These are phyloP conservation scores for Tetragnatha montana DNA, from an alignment of 2,888 invertebrate species.

Conservation along the genomic window DNA sequence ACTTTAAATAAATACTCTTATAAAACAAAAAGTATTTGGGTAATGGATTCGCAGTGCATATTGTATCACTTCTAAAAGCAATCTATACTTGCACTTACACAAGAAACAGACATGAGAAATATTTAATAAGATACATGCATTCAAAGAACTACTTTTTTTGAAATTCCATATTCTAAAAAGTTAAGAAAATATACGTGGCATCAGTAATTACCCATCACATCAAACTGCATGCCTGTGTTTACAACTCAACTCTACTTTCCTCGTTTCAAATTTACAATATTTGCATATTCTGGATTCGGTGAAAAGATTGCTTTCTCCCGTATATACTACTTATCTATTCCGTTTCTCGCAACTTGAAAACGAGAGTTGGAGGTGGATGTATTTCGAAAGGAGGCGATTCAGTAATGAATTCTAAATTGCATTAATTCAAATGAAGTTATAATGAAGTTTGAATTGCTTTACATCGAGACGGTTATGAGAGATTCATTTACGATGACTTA, in stretches of 20 bases:
- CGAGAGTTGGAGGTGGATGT: neutral
- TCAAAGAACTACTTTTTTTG: too few species aligned
- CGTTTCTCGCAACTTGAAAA: neutral
- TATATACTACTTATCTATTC: neutral
- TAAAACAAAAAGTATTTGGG: too few species aligned
- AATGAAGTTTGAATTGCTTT: neutral
- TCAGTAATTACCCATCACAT: slow-evolving; percentile 25
- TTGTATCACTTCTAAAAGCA: neutral
- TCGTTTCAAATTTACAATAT: neutral
- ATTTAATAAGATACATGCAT: too few species aligned
- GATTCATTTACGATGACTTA: too few species aligned
- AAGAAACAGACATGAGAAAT: neutral
- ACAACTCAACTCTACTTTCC: slow-evolving; percentile 16
- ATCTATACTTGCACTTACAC: neutral
- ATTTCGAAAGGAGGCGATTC: neutral
- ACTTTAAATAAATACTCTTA: too few species aligned
- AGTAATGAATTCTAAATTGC: neutral
- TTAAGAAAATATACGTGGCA: neutral
- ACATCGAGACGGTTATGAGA: neutral
- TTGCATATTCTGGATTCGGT: slow-evolving; percentile 8
- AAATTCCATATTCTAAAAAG: neutral
- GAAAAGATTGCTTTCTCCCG: neutral
- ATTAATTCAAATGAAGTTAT: neutral
- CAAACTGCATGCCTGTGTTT: slow-evolving; percentile 22
- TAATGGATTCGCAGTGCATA: too few species aligned